phyloP scores from a whole-genome alignment of 2,888 invertebrate species.

The Corbicula japonica region DNA sequence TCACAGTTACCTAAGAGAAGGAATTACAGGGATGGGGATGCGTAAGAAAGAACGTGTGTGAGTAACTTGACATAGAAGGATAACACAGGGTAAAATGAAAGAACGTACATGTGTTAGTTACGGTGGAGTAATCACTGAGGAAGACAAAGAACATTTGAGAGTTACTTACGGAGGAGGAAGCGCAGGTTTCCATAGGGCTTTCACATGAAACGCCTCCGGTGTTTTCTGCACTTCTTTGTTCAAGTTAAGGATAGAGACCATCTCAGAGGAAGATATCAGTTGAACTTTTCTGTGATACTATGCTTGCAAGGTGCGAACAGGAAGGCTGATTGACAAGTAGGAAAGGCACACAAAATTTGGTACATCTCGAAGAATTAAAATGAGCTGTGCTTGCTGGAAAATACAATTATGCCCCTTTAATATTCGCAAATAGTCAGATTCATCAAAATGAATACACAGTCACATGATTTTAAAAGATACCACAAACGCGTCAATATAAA shows the following conservation, averaged over 20 bases:
- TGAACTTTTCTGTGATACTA: slow-evolving; percentile 28
- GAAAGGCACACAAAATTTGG: slow-evolving; percentile 70
- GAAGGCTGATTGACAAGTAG: slow-evolving; percentile 72
- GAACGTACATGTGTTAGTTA: too few relatives aligned
- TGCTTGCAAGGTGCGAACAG: slow-evolving; percentile 60
- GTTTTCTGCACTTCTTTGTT: slow-evolving; percentile 38
- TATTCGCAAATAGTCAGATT: background rate
- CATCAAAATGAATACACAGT: background rate
- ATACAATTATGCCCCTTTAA: background rate
- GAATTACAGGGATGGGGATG: too few relatives aligned
- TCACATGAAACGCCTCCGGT: slow-evolving; percentile 48
- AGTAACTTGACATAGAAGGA: background rate
- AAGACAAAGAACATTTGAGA: background rate
- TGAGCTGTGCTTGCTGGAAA: slow-evolving; percentile 41
- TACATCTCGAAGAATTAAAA: slow-evolving; percentile 54
- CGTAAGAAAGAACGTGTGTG: too few relatives aligned
- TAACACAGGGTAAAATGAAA: background rate
- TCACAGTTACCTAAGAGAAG: background rate
- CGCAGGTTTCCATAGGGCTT: slow-evolving; percentile 31
- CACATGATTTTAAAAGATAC: background rate
- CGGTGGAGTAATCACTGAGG: background rate
- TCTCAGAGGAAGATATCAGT: slow-evolving; percentile 38
- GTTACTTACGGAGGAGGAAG: slow-evolving; percentile 45
- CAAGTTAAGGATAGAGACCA: slow-evolving; percentile 47
- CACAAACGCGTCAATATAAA: background rate